Percentiles rank a stretch among this genome's conserved stretches.
Conservation (phyloP, 53 echinoderm and acorn worm genomes). For the Stichopus horrens region DNA sequence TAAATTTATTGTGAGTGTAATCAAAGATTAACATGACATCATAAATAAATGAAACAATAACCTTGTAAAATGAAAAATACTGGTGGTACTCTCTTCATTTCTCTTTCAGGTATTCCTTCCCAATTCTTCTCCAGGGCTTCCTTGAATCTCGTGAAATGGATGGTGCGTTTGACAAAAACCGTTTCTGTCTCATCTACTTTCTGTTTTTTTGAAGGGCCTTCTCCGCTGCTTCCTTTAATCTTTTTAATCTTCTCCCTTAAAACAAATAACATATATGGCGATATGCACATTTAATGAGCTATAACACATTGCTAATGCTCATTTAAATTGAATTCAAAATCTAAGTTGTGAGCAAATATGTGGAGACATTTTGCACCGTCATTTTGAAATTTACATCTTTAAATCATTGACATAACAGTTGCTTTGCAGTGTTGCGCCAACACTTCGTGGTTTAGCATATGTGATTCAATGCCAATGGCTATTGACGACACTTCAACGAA, state of each 20-base stretch:
- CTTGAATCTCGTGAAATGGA: constrained; percentile 75
- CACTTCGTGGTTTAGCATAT: too few species aligned
- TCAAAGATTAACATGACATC: not conserved
- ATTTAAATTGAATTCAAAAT: too few species aligned
- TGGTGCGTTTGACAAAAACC: constrained; percentile 68
- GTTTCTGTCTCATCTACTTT: constrained; percentile 74
- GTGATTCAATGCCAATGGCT: too few species aligned
- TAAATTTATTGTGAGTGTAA: too few species aligned
- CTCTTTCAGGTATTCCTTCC: constrained; percentile 62
- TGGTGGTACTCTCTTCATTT: constrained; percentile 78
- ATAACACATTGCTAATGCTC: too few species aligned
- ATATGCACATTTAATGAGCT: not conserved
- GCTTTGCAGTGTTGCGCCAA: too few species aligned
- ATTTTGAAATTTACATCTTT: too few species aligned
- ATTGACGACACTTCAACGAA: too few species aligned
- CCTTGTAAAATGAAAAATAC: constrained; percentile 87
- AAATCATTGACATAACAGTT: too few species aligned
- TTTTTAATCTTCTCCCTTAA: constrained; percentile 69
- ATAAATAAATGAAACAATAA: constrained; percentile 15
- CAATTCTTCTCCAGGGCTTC: constrained; percentile 86
- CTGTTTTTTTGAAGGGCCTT: constrained; percentile 47
- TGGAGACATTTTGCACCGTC: too few species aligned
- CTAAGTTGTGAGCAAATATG: too few species aligned
- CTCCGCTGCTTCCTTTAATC: constrained; percentile 57
- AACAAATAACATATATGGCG: not conserved